Percentiles rank a stretch among this genome's conserved stretches.
Conservation (phyloP, 2,113 vertebrate genomes). For the Myotis yumanensis region DNA sequence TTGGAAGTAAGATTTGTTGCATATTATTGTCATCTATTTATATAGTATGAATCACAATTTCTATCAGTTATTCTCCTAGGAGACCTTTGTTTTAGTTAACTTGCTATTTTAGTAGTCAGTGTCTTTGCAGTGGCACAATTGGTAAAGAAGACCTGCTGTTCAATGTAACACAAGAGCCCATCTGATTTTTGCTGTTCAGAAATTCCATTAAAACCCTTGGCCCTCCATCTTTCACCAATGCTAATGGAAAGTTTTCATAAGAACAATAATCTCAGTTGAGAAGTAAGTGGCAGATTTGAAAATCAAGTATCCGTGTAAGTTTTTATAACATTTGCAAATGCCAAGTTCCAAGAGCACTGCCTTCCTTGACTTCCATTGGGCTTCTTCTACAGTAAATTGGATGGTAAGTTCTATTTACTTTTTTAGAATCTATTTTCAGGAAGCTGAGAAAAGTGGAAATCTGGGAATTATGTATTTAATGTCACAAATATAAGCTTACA, state of each 20-base stretch:
- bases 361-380: background rate
- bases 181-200: background rate
- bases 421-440: background rate
- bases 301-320: background rate
- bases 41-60: background rate
- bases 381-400: background rate
- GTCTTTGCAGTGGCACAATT: background rate
- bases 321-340: conserved; percentile 29
- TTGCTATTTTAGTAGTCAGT: background rate
- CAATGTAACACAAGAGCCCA: background rate
- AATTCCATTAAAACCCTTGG: background rate
- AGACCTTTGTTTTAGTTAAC: background rate
- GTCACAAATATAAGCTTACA: background rate
- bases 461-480: background rate
- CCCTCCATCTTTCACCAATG: background rate
- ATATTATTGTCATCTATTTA: background rate
- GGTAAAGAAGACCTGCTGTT: background rate
- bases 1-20: background rate
- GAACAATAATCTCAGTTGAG: conserved; percentile 24
- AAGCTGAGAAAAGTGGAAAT: conserved; percentile 22
- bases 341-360: background rate
- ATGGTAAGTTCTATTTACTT: background rate
- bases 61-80: background rate
- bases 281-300: background rate
- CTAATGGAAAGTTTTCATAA: background rate